Conservation (phyloP, 92 coral and sea anemone genomes). For the Umimayanthus chanpuru region DNA sequence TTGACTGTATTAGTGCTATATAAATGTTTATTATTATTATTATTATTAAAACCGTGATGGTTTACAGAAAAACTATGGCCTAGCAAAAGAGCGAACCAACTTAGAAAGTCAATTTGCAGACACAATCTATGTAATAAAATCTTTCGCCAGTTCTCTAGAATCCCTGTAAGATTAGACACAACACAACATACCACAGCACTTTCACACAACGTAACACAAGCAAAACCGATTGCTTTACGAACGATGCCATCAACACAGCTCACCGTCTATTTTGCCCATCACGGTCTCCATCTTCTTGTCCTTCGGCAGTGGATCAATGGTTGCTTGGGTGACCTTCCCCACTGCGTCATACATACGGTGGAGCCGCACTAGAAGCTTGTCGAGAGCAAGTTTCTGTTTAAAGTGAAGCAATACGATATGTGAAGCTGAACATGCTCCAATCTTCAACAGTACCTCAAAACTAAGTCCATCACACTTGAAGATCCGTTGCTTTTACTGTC, state of each 20-base stretch:
- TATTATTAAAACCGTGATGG: too few species aligned
- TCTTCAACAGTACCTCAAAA: neutral
- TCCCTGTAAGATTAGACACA: too few species aligned
- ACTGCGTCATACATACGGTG: slow-evolving; percentile 95
- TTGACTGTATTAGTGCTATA: too few species aligned
- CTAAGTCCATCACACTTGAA: neutral
- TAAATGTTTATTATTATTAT: too few species aligned
- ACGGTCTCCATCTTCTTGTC: slow-evolving; percentile 84
- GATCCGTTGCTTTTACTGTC: neutral
- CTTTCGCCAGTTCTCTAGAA: too few species aligned
- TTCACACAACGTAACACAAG: too few species aligned
- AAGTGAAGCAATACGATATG: neutral
- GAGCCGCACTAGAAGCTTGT: slow-evolving; percentile 84
- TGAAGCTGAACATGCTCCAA: neutral
- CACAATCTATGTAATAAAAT: too few species aligned
- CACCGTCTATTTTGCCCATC: slow-evolving; percentile 83
- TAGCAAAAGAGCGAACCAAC: too few species aligned
- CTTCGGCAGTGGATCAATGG: slow-evolving; percentile 84
- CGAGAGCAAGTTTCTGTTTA: slow-evolving; percentile 90
- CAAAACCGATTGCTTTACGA: neutral
- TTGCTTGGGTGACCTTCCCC: slow-evolving; percentile 91
- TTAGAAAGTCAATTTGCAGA: too few species aligned
- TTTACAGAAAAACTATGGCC: too few species aligned
- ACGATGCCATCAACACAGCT: slow-evolving; percentile 14
- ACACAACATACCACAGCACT: too few species aligned